Evolutionary conservation across 1,140 invertebrate genomes (phyloP).

Genomic region (Akabosia matsudoensis): DNA sequence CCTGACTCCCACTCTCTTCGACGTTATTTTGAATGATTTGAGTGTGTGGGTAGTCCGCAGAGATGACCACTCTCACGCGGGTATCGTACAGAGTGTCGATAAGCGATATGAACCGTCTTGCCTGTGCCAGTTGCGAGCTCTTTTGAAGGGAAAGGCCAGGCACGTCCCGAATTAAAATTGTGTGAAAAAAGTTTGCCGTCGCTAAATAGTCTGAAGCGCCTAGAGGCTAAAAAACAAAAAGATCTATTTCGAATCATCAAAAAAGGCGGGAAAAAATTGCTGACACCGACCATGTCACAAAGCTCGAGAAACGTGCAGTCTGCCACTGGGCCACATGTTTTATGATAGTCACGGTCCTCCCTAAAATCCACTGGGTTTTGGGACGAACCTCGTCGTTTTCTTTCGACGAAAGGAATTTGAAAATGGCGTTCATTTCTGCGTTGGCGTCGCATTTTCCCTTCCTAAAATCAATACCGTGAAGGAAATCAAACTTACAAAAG

Average conservation of each 20-base stretch:
- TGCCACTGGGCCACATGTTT: slow-evolving; percentile 86
- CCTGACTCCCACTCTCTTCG: slow-evolving; percentile 56
- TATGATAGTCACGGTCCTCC: slow-evolving; percentile 82
- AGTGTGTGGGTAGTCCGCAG: slow-evolving; percentile 69
- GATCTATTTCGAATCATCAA: not conserved
- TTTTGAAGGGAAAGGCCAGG: too few relatives aligned
- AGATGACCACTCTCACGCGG: slow-evolving; percentile 76
- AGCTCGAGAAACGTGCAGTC: slow-evolving; percentile 88
- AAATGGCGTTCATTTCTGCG: slow-evolving; percentile 70
- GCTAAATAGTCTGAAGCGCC: slow-evolving; percentile 92
- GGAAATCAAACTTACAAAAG: too few relatives aligned
- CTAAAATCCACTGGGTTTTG: slow-evolving; percentile 77
- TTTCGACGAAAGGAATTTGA: slow-evolving; percentile 81
- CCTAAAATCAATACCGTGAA: slow-evolving; percentile 51
- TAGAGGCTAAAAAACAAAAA: slow-evolving; percentile 71
- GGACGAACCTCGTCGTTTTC: slow-evolving; percentile 86
- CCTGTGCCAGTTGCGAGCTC: slow-evolving; percentile 72
- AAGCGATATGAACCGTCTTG: slow-evolving; percentile 90
- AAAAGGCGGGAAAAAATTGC: not conserved
- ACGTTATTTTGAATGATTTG: slow-evolving; percentile 67
- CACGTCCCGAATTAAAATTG: slow-evolving; percentile 85
- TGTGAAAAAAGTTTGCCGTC: slow-evolving; percentile 89
- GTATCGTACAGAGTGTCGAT: slow-evolving; percentile 98
- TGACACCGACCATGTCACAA: slow-evolving; percentile 71
- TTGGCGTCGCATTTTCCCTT: slow-evolving; percentile 63